Evolutionary conservation across 2,888 invertebrate genomes (phyloP).

Genomic region (Hyposoter didymator): DNA sequence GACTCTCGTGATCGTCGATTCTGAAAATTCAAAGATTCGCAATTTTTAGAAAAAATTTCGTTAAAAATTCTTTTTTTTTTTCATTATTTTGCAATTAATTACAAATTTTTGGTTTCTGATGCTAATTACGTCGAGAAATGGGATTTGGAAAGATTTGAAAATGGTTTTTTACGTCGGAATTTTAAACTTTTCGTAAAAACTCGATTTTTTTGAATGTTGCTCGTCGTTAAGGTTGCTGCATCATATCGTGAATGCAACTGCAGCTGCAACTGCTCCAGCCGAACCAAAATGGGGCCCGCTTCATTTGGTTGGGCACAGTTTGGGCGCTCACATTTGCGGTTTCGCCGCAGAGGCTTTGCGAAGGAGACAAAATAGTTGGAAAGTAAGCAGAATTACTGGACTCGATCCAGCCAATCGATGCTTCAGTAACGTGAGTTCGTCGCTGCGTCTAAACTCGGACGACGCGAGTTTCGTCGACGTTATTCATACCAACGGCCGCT

Average conservation of each 20-base stretch:
- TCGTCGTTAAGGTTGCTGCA: slow-evolving; percentile 84
- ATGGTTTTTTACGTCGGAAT: neutral
- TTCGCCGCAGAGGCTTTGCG: slow-evolving; percentile 85
- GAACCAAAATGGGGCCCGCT: slow-evolving; percentile 77
- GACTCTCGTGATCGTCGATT: too few relatives aligned
- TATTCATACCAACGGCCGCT: slow-evolving; percentile 87
- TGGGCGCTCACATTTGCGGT: slow-evolving; percentile 88
- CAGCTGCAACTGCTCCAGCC: slow-evolving; percentile 79
- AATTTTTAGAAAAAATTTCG: neutral
- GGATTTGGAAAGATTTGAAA: neutral
- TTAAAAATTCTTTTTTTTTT: neutral
- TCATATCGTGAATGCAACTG: slow-evolving; percentile 84
- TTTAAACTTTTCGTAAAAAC: neutral
- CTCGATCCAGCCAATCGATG: slow-evolving; percentile 89
- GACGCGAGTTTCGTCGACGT: slow-evolving; percentile 88
- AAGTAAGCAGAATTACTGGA: slow-evolving; percentile 84
- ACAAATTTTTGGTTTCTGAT: neutral
- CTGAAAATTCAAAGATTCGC: too few relatives aligned
- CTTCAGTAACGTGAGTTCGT: slow-evolving; percentile 84
- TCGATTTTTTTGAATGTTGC: neutral
- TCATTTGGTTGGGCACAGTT: slow-evolving; percentile 87
- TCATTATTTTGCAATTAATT: neutral
- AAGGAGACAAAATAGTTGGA: slow-evolving; percentile 79
- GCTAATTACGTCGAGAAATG: too few relatives aligned
- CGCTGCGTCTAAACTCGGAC: slow-evolving; percentile 85